Percentiles rank a stretch among this genome's conserved stretches.
These are phyloP conservation scores for Sebastes steindachneri DNA, from an alignment of 2,797 vertebrate species.

Conservation along the genomic window DNA sequence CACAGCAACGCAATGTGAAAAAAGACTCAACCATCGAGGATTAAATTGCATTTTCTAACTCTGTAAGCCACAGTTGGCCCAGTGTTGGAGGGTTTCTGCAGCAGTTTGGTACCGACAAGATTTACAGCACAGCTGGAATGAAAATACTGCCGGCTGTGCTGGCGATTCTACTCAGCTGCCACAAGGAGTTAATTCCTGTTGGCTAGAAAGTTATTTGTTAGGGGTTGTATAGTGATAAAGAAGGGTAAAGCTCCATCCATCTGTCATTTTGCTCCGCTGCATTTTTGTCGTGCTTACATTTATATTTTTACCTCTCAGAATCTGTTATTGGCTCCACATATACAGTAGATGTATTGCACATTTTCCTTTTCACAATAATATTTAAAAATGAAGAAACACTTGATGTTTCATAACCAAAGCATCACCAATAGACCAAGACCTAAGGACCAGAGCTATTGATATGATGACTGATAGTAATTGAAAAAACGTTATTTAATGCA, in stretches of 20 bases:
- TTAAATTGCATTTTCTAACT: slow-evolving; percentile 49
- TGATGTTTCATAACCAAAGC: neutral
- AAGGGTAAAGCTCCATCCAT: neutral
- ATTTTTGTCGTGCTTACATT: neutral
- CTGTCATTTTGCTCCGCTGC: accelerated
- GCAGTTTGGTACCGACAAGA: slow-evolving; percentile 32
- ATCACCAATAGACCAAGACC: neutral
- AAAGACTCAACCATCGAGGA: slow-evolving; percentile 10
- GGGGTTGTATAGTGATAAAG: neutral
- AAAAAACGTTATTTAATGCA: neutral
- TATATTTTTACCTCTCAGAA: neutral
- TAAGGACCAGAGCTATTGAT: neutral
- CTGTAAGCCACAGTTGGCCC: slow-evolving; percentile 16
- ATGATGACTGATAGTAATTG: neutral
- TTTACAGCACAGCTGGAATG: slow-evolving; percentile 57
- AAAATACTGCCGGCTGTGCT: slow-evolving; percentile 17
- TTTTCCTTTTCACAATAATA: neutral
- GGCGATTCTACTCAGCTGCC: slow-evolving; percentile 24
- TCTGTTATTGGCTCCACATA: neutral
- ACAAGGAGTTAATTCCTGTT: slow-evolving; percentile 8
- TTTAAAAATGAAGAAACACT: neutral
- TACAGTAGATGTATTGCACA: neutral
- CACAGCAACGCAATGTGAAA: slow-evolving; percentile 5
- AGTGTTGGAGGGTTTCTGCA: neutral
- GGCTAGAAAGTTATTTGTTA: slow-evolving; percentile 2